phyloP scores from a whole-genome alignment of 2,797 vertebrate species.

The Poecilia wingei region DNA sequence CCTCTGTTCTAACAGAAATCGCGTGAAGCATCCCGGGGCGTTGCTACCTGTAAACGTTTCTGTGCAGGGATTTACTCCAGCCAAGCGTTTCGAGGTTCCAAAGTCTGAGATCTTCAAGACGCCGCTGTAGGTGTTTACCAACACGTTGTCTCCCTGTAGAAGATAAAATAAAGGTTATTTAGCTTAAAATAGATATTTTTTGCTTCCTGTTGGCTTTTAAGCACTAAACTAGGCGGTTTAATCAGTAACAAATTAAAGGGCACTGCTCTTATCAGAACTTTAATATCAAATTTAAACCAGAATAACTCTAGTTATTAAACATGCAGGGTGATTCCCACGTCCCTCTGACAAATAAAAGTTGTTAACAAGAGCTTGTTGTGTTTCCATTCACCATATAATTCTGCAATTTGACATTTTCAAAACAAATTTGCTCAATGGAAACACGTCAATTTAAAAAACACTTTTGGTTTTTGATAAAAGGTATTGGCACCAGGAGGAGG shows the following conservation, averaged over 20 bases:
- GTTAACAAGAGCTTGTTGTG: not conserved
- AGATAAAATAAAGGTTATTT: not conserved
- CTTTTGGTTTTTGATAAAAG: no score
- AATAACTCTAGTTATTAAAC: not conserved
- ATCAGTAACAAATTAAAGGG: not conserved
- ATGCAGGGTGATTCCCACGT: not conserved
- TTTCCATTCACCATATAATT: no score
- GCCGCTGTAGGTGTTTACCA: constrained; percentile 98
- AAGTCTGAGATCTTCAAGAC: constrained; percentile 99
- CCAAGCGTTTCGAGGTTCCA: constrained; percentile 95
- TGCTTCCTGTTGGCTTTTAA: not conserved
- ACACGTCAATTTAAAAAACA: no score
- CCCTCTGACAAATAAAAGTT: not conserved
- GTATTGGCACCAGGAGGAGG: no score
- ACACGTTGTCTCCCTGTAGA: constrained; percentile 92
- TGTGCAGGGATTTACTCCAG: constrained; percentile 97
- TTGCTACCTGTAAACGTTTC: constrained; percentile 96
- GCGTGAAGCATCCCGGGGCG: fast-evolving
- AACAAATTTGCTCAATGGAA: no score
- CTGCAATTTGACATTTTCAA: no score
- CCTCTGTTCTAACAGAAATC: not conserved
- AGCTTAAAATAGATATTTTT: not conserved
- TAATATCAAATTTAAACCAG: not conserved
- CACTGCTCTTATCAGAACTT: not conserved
- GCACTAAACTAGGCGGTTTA: not conserved